Conservation (phyloP, 2,888 invertebrate species). For the Troglohyphantes excavatus region DNA sequence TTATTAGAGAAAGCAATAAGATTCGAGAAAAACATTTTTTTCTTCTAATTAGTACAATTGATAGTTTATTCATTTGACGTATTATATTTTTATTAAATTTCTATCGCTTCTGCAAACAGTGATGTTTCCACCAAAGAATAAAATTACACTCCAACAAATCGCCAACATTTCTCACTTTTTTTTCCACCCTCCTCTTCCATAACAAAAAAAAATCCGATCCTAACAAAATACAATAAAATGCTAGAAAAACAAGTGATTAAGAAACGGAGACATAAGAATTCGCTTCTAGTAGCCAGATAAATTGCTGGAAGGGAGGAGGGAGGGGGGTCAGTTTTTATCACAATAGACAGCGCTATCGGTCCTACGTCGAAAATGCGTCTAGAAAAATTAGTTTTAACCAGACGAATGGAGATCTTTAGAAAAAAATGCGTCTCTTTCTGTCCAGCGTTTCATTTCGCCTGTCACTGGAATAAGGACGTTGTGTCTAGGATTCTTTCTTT, state of each 20-base stretch:
- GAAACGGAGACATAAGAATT: slow-evolving; percentile 28
- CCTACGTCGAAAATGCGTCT: slow-evolving; percentile 19
- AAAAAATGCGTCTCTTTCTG: slow-evolving; percentile 27
- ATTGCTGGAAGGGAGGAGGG: slow-evolving; percentile 32
- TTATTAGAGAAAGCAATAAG: too few species aligned
- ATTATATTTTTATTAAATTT: too few species aligned
- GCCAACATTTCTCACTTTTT: too few species aligned
- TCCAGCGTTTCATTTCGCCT: slow-evolving; percentile 63
- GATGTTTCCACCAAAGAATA: too few species aligned
- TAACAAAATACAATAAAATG: slow-evolving; percentile 1
- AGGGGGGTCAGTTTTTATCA: slow-evolving; percentile 12
- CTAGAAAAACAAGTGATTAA: slow-evolving; percentile 24
- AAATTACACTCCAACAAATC: too few species aligned
- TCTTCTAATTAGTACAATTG: too few species aligned
- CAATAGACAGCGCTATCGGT: background rate
- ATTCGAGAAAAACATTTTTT: too few species aligned
- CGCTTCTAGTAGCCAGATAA: slow-evolving; percentile 5
- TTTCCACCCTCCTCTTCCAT: too few species aligned
- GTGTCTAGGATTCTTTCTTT: slow-evolving; percentile 13
- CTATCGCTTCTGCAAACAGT: too few species aligned
- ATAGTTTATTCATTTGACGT: too few species aligned
- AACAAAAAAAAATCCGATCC: too few species aligned
- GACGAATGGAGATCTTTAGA: slow-evolving; percentile 18
- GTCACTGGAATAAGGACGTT: slow-evolving; percentile 55
- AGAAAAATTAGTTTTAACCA: slow-evolving; percentile 59